Evolutionary conservation across 2,888 invertebrate species (phyloP).

Genomic region (Thecocarcelia acutangulata): DNA sequence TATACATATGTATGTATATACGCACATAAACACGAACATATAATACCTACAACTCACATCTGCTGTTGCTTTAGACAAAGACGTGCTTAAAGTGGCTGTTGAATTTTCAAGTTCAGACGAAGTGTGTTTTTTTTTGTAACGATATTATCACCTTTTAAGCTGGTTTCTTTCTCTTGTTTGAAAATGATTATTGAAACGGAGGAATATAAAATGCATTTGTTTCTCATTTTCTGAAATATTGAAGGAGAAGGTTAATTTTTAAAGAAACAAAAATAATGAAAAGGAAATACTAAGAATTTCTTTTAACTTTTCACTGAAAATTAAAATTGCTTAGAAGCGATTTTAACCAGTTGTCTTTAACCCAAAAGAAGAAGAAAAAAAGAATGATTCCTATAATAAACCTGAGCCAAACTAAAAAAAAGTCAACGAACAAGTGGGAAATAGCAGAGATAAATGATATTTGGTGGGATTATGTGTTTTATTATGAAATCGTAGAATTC

Average conservation of each 20-base stretch:
- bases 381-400: not conserved
- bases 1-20: not conserved
- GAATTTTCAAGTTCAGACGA: constrained; percentile 62
- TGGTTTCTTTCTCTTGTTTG: constrained; percentile 42
- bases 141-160: constrained; percentile 32
- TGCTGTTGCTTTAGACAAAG: constrained; percentile 27
- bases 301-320: not conserved
- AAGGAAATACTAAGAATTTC: not conserved
- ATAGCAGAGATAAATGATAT: constrained; percentile 37
- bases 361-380: too few species aligned
- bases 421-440: constrained; percentile 6
- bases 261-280: not conserved
- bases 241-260: constrained; percentile 1
- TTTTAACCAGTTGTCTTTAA: not conserved
- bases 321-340: not conserved
- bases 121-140: constrained; percentile 32
- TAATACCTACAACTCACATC: constrained; percentile 2
- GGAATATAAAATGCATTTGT: not conserved
- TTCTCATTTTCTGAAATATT: not conserved
- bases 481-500: constrained; percentile 26
- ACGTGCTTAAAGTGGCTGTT: constrained; percentile 62
- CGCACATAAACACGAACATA: not conserved
- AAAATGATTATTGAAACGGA: not conserved
- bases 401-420: not conserved
- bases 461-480: constrained; percentile 16